Base-by-base conservation (phyloP, 1,140 invertebrate genomes). In the Cardiocondyla obscurior region DNA sequence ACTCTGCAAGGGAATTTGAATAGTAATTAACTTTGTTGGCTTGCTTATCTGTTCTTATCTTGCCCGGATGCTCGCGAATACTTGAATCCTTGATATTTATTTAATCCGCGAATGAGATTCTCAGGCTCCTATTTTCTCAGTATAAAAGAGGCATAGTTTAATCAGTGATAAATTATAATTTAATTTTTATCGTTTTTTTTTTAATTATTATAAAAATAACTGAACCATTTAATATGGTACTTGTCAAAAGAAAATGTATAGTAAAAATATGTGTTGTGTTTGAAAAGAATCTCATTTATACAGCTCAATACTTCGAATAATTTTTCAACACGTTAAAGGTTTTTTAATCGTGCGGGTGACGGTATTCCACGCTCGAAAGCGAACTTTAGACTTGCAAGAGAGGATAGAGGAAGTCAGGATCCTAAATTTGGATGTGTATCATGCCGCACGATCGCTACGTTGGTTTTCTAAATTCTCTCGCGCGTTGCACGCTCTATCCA, bases 361-460 rank as follows among this genome's bases (percentile, higher is more conserved):
- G 73, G 79, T 55, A 44, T 51, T 85, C 53, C 5, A 25, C 72
- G 74, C 19, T 46, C 51, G 85, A 81, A 74, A 81, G 64, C 72
- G 30, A 58, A 30, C 83, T 69, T 33, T 10, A 16, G 25, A 2
- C 25, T 73, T 10, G 67, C 55, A 51, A 57, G 36, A 77, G 44
- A 25, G 51, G 44, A 49, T 28, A 65, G 53, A 86, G 62, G 51
- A 82, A 51, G 53, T 57, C 44, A 53, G n/a, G 51, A 46, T 70
- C 36, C 86, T 87, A 87, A 87, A 87, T 86, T 87, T 87, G 82
- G 85, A 84, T 60, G 46, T 81, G 46, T 84, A 87, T 86, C 73
- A 46, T 51, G 69, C 77, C 39, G 46, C 36, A 76, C 42, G 46
- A 87, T 83, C 60, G 76, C 55, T 51, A 74, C 69, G 67, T 81